phyloP scores from a whole-genome alignment of 92 coral and sea anemone genomes.

The Blastomussa wellsi region DNA sequence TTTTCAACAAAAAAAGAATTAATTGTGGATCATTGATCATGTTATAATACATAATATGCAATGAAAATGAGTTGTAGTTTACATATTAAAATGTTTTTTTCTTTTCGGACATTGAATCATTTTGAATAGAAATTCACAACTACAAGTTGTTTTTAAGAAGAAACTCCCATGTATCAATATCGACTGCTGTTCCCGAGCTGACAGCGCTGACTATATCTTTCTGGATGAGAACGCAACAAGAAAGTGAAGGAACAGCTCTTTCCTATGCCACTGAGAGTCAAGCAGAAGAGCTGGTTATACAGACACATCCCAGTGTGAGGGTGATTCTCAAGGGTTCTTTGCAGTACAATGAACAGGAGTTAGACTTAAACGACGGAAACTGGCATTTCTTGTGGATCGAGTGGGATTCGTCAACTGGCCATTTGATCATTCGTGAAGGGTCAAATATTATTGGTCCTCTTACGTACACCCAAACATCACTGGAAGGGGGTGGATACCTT shows the following conservation, averaged over 20 bases:
- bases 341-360: neutral
- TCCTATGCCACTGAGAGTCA: conserved; percentile 12
- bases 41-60: too few relatives aligned
- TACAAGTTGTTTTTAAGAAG: conserved; percentile 22
- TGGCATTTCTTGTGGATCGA: conserved; percentile 20
- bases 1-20: too few relatives aligned
- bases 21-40: too few relatives aligned
- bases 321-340: conserved; percentile 4
- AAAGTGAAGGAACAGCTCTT: conserved; percentile 9
- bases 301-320: conserved; percentile 9
- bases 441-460: neutral
- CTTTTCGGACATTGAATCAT: too few relatives aligned
- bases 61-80: too few relatives aligned
- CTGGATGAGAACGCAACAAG: conserved; percentile 27
- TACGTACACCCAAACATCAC: neutral
- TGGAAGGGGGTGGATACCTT: conserved; percentile 16
- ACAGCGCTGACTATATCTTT: conserved; percentile 14
- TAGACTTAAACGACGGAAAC: conserved; percentile 13
- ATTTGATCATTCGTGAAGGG: neutral
- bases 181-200: conserved; percentile 10
- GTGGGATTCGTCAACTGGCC: conserved; percentile 3
- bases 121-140: neutral
- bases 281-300: conserved; percentile 16
- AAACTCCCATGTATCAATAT: conserved; percentile 4
- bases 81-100: too few relatives aligned